Percentiles rank a stretch among this genome's conserved stretches.
These are phyloP conservation scores for Melanotaenia boesemani DNA, from an alignment of 2,797 vertebrate genomes.

Conservation along the genomic window DNA sequence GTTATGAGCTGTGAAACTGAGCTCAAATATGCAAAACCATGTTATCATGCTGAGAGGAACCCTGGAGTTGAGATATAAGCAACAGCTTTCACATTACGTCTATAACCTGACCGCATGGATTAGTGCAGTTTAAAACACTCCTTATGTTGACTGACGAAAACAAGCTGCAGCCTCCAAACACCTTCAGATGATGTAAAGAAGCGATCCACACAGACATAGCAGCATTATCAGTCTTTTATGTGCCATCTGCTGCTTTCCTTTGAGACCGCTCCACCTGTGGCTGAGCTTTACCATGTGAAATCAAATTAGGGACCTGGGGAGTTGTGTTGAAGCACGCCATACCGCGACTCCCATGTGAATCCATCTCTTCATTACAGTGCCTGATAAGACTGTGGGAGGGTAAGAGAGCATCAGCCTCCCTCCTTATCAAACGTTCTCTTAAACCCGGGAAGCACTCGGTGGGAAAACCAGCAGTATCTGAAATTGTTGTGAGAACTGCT, in stretches of 20 bases:
- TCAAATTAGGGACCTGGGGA: slow-evolving; percentile 35
- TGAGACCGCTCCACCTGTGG: slow-evolving; percentile 54
- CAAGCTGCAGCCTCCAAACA: slow-evolving; percentile 8
- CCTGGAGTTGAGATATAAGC: not conserved
- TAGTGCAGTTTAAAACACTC: slow-evolving; percentile 1
- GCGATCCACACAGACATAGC: not conserved
- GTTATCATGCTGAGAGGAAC: not conserved
- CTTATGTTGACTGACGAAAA: slow-evolving; percentile 4
- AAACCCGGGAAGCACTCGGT: slow-evolving; percentile 31
- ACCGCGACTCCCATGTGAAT: slow-evolving; percentile 61
- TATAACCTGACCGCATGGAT: not conserved
- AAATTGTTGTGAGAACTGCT: slow-evolving; percentile 2
- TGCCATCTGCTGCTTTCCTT: slow-evolving; percentile 2
- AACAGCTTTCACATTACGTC: not conserved
- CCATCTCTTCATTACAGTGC: slow-evolving; percentile 41
- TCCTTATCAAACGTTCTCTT: slow-evolving; percentile 43
- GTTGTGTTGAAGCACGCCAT: slow-evolving; percentile 42
- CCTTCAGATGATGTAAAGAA: not conserved
- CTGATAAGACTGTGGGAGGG: slow-evolving; percentile 50
- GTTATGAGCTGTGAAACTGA: not conserved
- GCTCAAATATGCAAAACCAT: not conserved
- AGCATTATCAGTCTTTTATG: slow-evolving; percentile 11
- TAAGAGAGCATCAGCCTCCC: not conserved
- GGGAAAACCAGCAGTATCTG: slow-evolving; percentile 47
- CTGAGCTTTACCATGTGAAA: slow-evolving; percentile 28